These are phyloP conservation scores for Drosophila setifemur DNA, from an alignment of 1,140 invertebrate species.

Conservation along the genomic window DNA sequence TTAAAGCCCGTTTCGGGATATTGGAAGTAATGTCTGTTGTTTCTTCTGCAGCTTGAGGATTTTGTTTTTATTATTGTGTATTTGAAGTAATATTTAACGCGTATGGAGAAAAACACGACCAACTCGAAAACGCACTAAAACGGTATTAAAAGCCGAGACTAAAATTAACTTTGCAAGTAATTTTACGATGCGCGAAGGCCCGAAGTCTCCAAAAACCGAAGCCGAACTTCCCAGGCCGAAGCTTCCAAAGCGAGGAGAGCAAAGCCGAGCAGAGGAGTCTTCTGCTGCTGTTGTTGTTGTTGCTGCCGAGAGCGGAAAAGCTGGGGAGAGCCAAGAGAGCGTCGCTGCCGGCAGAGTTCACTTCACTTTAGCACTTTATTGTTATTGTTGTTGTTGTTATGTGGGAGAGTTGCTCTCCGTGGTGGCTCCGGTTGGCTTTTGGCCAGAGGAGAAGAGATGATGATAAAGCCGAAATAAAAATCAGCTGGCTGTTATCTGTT, in stretches of 20 bases:
- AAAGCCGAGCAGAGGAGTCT: neutral
- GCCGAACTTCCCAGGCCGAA: constrained; percentile 29
- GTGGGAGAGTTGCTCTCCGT: constrained; percentile 18
- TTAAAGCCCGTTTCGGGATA: no score
- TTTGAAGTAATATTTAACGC: constrained; percentile 14
- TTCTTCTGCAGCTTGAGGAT: neutral
- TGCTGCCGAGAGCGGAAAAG: constrained; percentile 6
- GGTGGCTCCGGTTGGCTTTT: constrained; percentile 11
- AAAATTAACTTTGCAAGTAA: constrained; percentile 82
- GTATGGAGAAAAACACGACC: constrained; percentile 71
- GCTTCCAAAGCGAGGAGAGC: constrained; percentile 6
- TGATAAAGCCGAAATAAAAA: constrained; percentile 30
- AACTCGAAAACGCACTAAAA: constrained; percentile 82
- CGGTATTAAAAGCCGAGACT: constrained; percentile 82
- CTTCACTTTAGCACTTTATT: constrained; percentile 64
- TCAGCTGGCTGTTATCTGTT: constrained; percentile 63
- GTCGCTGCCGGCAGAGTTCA: constrained; percentile 52
- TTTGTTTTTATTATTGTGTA: constrained; percentile 13
- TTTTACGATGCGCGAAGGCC: constrained; percentile 69
- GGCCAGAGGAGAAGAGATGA: constrained; percentile 30
- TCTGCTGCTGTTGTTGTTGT: no score
- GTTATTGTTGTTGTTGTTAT: constrained; percentile 3
- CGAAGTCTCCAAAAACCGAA: constrained; percentile 36
- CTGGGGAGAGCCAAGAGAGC: constrained; percentile 1
- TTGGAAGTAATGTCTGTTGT: constrained; percentile 2